Evolutionary conservation across 2,888 invertebrate genomes (phyloP).

Genomic region (Agrotis segetum): DNA sequence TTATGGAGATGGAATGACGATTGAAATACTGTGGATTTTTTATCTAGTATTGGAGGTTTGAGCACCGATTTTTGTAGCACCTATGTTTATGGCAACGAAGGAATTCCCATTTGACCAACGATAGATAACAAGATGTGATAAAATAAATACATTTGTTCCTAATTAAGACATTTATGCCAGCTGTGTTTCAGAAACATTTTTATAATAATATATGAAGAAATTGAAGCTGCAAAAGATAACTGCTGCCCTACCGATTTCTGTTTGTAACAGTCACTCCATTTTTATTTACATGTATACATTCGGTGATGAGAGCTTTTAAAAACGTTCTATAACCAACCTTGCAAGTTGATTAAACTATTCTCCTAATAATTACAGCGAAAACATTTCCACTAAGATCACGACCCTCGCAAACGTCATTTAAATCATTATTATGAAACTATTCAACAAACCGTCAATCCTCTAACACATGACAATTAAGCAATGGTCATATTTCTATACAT

Average conservation of each 20-base stretch:
- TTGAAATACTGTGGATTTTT: neutral
- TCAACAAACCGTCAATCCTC: conserved; percentile 44
- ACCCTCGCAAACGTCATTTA: conserved; percentile 16
- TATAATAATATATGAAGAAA: neutral
- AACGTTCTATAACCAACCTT: neutral
- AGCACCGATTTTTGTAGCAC: no score
- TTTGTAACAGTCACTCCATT: no score
- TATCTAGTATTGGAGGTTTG: no score
- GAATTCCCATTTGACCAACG: no score
- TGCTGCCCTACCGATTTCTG: no score
- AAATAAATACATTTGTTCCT: no score
- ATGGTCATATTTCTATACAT: conserved; percentile 35
- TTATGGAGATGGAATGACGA: neutral
- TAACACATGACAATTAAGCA: conserved; percentile 33
- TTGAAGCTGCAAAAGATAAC: neutral
- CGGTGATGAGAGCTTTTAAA: neutral
- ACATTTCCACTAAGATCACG: conserved; percentile 14
- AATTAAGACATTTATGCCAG: neutral
- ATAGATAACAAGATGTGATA: no score
- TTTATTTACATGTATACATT: no score
- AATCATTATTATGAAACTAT: conserved; percentile 30
- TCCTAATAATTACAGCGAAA: neutral
- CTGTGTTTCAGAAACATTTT: neutral
- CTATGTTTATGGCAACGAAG: no score
- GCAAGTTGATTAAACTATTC: conserved; percentile 12